Evolutionary conservation across 35 echinoderm and acorn worm species (phyloP), one percentile per base, ranked within the genome.

Genomic region (Heliocidaris tuberculata): DNA sequence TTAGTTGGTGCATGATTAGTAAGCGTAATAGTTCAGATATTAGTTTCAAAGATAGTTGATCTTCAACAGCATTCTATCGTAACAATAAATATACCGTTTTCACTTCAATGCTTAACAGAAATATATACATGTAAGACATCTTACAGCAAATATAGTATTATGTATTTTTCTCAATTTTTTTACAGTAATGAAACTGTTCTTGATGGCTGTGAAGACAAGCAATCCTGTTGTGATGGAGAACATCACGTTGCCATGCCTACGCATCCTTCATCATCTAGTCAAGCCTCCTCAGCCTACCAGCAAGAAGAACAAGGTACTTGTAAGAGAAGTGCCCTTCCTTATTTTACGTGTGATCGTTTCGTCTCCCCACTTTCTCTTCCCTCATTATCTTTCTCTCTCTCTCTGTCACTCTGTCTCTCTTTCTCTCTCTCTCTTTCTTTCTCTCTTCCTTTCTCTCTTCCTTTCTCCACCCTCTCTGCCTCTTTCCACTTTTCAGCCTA

Each of bases 171-270:
- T 56, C 52, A n/a, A 0, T 27, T 94, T 85, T 48, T 31, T 94
- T 93, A 0, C 95, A 99, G 98, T 99, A n/a, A 97, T 99, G 97
- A 96, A 95, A 49, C 93, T 99, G 60, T 99, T 99, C 95, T 50
- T 99, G 96, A 95, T 96, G 94, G 94, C 98, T 13, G 96, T 99
- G 7, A 99, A 97, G 95, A 97, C 97, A 42, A 94, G 61, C 70
- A 99, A 97, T 88, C 98, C 98, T 0, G 98, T 99, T 49, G 98
- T 99, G 30, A 99, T 99, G 98, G 98, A 99, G 96, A 99, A 96
- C 85, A 96, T 99, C 50, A 99, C 98, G 19, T 93, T 99, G 31
- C 98, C 98, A 90, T 99, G 98, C 86, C 95, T 99, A 60, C 96
- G 95, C 60, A 97, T 99, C 56, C 85, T 99, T 48, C 97, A 99